Conservation (phyloP, 1,140 invertebrate genomes). For the Pachyrhynchus sulphureomaculatus region DNA sequence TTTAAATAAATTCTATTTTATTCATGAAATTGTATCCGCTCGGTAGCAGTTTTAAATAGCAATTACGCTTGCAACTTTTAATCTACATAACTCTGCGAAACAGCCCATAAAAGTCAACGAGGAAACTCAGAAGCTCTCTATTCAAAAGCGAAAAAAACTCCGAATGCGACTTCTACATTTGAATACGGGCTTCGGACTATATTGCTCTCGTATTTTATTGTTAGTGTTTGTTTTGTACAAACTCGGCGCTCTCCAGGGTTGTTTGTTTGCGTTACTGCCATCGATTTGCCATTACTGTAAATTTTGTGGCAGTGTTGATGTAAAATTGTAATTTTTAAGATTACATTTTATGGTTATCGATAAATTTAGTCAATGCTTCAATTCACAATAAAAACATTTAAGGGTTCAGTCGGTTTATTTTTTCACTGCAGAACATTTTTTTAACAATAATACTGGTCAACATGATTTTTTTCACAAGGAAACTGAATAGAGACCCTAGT, state of each 20-base stretch:
- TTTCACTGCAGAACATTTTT: no score
- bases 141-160: constrained; percentile 44
- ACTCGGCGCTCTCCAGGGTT: constrained; percentile 13
- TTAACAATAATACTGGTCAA: no score
- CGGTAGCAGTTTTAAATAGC: constrained; percentile 51
- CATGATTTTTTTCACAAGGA: no score
- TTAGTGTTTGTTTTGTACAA: constrained; percentile 32
- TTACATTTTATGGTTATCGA: no score
- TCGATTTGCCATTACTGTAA: constrained; percentile 28
- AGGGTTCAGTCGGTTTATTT: no score
- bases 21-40: constrained; percentile 36
- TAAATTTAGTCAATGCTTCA: no score
- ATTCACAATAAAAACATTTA: no score
- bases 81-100: constrained; percentile 53
- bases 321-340: constrained; percentile 6
- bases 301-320: constrained; percentile 23
- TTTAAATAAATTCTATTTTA: constrained; percentile 1
- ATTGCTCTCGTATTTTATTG: constrained; percentile 23
- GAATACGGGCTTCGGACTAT: constrained; percentile 35
- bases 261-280: constrained; percentile 27
- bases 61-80: constrained; percentile 55
- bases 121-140: constrained; percentile 48
- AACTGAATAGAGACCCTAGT: no score
- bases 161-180: constrained; percentile 41
- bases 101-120: constrained; percentile 52